phyloP scores from a whole-genome alignment of 2,888 invertebrate genomes.

The Flexamia atlantica region DNA sequence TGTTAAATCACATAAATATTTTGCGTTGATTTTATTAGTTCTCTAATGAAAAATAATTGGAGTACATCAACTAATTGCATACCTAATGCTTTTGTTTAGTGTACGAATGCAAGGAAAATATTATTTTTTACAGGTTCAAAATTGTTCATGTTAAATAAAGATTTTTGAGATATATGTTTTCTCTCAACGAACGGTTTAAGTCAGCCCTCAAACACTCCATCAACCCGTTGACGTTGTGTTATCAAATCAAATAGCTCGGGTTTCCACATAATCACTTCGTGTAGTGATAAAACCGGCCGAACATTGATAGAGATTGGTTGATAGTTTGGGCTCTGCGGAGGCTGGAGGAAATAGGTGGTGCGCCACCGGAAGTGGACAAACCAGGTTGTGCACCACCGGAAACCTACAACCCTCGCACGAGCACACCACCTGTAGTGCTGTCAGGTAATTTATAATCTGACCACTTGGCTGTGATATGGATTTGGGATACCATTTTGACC shows the following conservation, averaged over 20 bases:
- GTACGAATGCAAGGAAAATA: too few species aligned
- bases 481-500: neutral
- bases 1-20: too few species aligned
- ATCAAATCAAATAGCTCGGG: slow-evolving; percentile 5
- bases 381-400: slow-evolving; percentile 39
- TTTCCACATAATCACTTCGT: neutral
- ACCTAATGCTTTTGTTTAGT: too few species aligned
- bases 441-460: neutral
- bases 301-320: slow-evolving; percentile 19
- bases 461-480: neutral
- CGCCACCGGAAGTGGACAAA: slow-evolving; percentile 37
- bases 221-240: too few species aligned
- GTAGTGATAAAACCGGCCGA: neutral
- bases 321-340: slow-evolving; percentile 39
- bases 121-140: too few species aligned
- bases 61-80: too few species aligned
- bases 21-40: too few species aligned
- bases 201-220: too few species aligned
- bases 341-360: slow-evolving; percentile 32
- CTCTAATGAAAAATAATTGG: too few species aligned
- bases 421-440: neutral
- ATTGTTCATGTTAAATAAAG: too few species aligned
- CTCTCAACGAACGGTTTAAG: too few species aligned
- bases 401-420: slow-evolving; percentile 13
- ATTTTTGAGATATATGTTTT: too few species aligned